phyloP scores from a whole-genome alignment of 2,797 vertebrate species.

The Caiman crocodilus region DNA sequence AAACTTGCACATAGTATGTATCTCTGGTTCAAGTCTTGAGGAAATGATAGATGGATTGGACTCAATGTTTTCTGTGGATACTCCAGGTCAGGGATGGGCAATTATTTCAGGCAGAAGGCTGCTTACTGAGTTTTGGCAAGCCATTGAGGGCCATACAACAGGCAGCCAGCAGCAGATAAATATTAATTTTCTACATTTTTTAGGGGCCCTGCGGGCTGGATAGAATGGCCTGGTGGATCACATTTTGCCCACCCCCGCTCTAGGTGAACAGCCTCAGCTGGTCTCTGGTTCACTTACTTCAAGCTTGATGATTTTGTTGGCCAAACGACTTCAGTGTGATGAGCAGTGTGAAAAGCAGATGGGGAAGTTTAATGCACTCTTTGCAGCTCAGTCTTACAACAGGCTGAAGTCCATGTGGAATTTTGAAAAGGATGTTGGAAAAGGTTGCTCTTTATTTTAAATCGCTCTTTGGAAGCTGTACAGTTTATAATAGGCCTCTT shows the following conservation, averaged over 20 bases:
- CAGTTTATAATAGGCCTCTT: constrained; percentile 15
- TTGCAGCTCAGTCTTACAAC: constrained; percentile 69
- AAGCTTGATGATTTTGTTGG: constrained; percentile 29
- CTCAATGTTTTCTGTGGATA: neutral
- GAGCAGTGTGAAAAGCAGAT: constrained; percentile 66
- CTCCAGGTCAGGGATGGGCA: no score
- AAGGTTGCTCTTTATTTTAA: constrained; percentile 77
- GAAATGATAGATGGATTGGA: neutral
- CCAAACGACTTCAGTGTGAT: constrained; percentile 53
- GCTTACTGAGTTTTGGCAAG: no score
- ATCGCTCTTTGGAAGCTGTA: constrained; percentile 60
- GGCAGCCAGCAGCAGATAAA: no score
- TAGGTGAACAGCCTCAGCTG: constrained; percentile 9
- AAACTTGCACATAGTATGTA: neutral
- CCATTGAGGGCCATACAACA: no score
- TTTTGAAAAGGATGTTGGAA: constrained; percentile 68
- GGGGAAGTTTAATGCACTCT: constrained; percentile 66
- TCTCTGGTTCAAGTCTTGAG: constrained; percentile 11
- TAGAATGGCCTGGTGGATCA: no score
- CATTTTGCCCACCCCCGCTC: no score
- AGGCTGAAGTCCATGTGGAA: constrained; percentile 71
- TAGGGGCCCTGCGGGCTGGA: no score
- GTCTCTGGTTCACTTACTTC: neutral
- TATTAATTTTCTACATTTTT: no score
- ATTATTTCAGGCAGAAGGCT: no score